Conservation (phyloP, 2,113 vertebrate species). For the Lepus timidus region DNA sequence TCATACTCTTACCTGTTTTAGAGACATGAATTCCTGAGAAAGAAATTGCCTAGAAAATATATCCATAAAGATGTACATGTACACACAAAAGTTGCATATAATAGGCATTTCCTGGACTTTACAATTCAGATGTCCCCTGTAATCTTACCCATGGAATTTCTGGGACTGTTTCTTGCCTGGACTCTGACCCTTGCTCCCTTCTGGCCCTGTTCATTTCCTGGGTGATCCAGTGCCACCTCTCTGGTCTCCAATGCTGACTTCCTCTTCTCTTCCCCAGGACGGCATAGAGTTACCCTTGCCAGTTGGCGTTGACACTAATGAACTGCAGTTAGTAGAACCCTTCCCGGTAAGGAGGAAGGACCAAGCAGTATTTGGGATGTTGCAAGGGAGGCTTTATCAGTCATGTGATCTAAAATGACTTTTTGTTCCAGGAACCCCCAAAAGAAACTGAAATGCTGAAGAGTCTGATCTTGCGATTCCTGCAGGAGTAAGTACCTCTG, state of each 20-base stretch:
- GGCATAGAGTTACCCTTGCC: conserved; percentile 89
- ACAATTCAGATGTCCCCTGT: not conserved
- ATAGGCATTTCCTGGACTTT: not conserved
- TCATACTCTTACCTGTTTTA: not conserved
- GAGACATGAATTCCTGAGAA: not conserved
- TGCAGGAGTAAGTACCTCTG: conserved; percentile 87
- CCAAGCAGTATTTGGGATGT: not conserved
- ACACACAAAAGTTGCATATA: not conserved
- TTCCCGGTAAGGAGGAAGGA: conserved; percentile 86
- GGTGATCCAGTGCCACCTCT: too few relatives aligned
- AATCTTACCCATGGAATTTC: not conserved
- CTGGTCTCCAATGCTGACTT: not conserved
- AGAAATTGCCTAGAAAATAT: not conserved
- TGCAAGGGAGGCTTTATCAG: not conserved
- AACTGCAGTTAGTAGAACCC: conserved; percentile 83
- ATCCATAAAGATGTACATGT: not conserved
- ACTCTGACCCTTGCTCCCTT: not conserved
- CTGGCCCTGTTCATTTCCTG: not conserved
- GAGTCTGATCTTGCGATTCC: conserved; percentile 87
- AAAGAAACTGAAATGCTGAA: conserved; percentile 89
- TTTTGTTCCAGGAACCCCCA: conserved; percentile 87
- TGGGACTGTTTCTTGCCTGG: not conserved
- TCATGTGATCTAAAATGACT: not conserved
- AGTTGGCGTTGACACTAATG: conserved; percentile 86
- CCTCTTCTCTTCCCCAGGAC: conserved; percentile 86